A percentile compares a stretch with the other conserved stretches of the same genome.
Conservation (phyloP, 2,797 vertebrate genomes). For the Merluccius polli region DNA sequence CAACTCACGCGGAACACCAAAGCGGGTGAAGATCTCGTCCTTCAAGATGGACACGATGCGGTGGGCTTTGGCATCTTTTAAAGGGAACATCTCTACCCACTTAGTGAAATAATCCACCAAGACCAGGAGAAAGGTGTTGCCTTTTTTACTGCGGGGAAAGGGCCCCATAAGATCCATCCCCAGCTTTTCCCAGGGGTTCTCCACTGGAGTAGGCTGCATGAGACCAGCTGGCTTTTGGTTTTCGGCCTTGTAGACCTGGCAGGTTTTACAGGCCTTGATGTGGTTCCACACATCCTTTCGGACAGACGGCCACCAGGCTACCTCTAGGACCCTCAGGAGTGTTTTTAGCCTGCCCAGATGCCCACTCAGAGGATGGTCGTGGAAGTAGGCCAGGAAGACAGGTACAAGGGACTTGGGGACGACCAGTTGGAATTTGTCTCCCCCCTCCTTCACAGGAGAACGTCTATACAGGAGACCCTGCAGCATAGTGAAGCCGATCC, state of each 20-base stretch:
- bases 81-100: background rate
- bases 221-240: background rate
- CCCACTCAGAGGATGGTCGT: background rate
- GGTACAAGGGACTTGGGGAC: background rate
- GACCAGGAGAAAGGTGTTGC: background rate
- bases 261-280: background rate
- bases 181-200: background rate
- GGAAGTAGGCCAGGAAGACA: background rate
- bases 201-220: background rate
- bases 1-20: background rate
- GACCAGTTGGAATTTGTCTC: background rate
- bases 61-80: background rate
- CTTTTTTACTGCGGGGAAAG: background rate
- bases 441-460: background rate
- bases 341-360: background rate
- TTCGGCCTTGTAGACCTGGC: background rate
- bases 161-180: background rate
- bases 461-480: background rate
- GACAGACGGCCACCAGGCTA: background rate
- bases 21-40: slow-evolving; percentile 13
- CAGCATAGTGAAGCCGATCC: background rate
- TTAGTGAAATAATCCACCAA: background rate
- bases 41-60: background rate
- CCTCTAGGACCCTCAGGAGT: background rate
- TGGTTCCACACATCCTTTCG: background rate